Evolutionary conservation across 1,140 invertebrate genomes (phyloP).

Genomic region (Solenopsis fugax): DNA sequence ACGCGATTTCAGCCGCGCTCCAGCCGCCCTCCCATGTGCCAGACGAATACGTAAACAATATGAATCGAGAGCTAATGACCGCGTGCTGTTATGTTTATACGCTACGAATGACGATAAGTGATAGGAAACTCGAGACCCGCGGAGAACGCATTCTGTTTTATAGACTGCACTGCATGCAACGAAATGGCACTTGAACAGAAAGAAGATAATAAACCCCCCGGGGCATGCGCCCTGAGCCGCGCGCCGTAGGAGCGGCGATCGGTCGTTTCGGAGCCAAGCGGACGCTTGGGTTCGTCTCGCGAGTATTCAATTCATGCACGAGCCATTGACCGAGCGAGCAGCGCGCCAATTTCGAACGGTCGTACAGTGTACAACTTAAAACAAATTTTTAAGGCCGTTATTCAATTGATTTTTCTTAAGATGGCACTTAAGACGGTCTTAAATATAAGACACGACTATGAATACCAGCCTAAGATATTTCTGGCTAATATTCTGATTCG

Average conservation of each 20-base stretch:
- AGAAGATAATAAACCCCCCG: slow-evolving; percentile 77
- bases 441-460: too few species aligned
- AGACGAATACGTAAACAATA: slow-evolving; percentile 77
- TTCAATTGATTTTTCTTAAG: too few species aligned
- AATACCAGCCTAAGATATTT: too few species aligned
- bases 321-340: background rate
- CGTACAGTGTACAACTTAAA: too few species aligned
- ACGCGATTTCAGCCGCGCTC: slow-evolving; percentile 63
- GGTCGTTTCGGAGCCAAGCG: slow-evolving; percentile 32
- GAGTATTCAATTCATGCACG: slow-evolving; percentile 73
- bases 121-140: slow-evolving; percentile 80
- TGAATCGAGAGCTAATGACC: slow-evolving; percentile 79
- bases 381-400: too few species aligned
- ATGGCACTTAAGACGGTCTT: too few species aligned
- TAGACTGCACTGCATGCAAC: slow-evolving; percentile 78
- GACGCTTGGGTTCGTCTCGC: slow-evolving; percentile 68
- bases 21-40: slow-evolving; percentile 58
- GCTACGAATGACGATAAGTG: slow-evolving; percentile 80
- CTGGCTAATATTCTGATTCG: too few species aligned
- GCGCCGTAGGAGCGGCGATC: slow-evolving; percentile 38
- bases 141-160: slow-evolving; percentile 79
- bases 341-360: slow-evolving; percentile 35
- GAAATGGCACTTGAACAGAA: slow-evolving; percentile 79
- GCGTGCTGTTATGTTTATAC: slow-evolving; percentile 80
- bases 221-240: slow-evolving; percentile 67